Evolutionary conservation across 92 coral and sea anemone species (phyloP).

Genomic region (Umimayanthus chanpuru): DNA sequence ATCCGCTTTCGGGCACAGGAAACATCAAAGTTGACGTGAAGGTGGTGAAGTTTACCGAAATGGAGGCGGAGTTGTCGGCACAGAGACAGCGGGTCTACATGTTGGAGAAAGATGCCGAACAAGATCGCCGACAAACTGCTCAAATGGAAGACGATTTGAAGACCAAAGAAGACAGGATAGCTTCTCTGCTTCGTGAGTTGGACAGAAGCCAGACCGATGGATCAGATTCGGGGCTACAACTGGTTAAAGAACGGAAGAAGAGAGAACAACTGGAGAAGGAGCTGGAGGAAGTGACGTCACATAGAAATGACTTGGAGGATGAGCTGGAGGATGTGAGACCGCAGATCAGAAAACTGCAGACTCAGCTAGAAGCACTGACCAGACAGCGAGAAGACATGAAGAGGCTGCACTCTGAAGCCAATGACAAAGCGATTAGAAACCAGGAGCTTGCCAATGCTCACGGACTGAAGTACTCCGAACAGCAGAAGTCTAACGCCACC

Average conservation of each 20-base stretch:
- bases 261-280: constrained; percentile 60
- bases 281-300: constrained; percentile 68
- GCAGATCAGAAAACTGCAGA: constrained; percentile 64
- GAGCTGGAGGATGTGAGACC: constrained; percentile 58
- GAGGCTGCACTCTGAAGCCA: constrained; percentile 62
- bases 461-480: constrained; percentile 67
- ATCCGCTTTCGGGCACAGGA: constrained; percentile 52
- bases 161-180: constrained; percentile 65
- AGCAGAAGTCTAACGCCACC: constrained; percentile 74
- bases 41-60: constrained; percentile 52
- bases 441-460: constrained; percentile 66
- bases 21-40: constrained; percentile 30
- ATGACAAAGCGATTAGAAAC: constrained; percentile 55
- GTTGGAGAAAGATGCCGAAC: constrained; percentile 73
- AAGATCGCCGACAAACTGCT: constrained; percentile 45
- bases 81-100: constrained; percentile 74
- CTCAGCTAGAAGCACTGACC: constrained; percentile 63
- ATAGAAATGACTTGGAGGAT: constrained; percentile 65
- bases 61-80: constrained; percentile 67
- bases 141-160: constrained; percentile 66
- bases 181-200: constrained; percentile 67
- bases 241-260: constrained; percentile 55
- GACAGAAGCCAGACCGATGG: constrained; percentile 56
- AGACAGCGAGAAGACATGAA: constrained; percentile 77
- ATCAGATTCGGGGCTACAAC: constrained; percentile 60